phyloP scores from a whole-genome alignment of 2,888 invertebrate genomes.

The Melanotus villosus region DNA sequence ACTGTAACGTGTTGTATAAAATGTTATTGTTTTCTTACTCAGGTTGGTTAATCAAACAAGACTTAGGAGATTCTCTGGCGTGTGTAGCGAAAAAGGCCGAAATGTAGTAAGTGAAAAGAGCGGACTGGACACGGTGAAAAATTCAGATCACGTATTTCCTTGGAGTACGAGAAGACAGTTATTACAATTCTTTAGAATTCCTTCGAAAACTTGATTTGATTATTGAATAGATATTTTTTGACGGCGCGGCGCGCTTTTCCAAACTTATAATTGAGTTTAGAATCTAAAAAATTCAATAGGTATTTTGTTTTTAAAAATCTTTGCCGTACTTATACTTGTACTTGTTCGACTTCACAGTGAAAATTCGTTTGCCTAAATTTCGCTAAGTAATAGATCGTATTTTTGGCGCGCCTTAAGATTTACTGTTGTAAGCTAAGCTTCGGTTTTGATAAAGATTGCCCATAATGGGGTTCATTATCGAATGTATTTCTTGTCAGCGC shows the following conservation, averaged over 20 bases:
- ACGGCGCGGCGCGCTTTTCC: not conserved
- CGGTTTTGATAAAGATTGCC: constrained; percentile 25
- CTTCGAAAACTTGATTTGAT: constrained; percentile 25
- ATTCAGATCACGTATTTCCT: constrained; percentile 23
- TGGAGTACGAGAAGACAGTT: constrained; percentile 21
- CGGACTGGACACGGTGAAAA: constrained; percentile 8
- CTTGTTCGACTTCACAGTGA: too few species aligned
- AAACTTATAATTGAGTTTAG: constrained; percentile 15
- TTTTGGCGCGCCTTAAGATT: constrained; percentile 7
- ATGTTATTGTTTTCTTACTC: not conserved
- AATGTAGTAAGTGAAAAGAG: not conserved
- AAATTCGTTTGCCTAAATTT: constrained; percentile 12
- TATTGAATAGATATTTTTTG: constrained; percentile 20
- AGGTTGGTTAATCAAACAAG: constrained; percentile 7
- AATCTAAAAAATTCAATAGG: not conserved
- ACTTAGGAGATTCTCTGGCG: constrained; percentile 6
- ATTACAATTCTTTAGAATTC: constrained; percentile 26
- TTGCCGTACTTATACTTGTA: too few species aligned
- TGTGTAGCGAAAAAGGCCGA: not conserved
- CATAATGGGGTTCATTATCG: constrained; percentile 30
- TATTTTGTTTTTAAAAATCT: constrained; percentile 16
- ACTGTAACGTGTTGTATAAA: not conserved
- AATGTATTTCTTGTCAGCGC: constrained; percentile 20
- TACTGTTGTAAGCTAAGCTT: constrained; percentile 9
- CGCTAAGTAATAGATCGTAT: constrained; percentile 3